Percentiles rank a stretch among this genome's conserved stretches.
Conservation (phyloP, 2,797 vertebrate species). For the Microctenopoma steveboyesi region DNA sequence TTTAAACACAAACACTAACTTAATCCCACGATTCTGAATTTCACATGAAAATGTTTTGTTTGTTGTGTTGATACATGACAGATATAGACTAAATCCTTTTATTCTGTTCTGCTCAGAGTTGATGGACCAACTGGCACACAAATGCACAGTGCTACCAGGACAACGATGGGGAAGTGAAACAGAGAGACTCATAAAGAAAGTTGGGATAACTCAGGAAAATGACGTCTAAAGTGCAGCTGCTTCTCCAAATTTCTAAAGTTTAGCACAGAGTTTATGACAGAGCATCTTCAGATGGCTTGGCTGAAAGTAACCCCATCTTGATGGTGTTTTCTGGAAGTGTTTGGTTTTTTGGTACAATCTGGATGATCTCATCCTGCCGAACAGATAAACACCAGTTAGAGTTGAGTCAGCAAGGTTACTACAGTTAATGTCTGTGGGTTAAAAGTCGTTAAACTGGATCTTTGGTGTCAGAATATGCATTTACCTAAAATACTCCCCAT, state of each 20-base stretch:
- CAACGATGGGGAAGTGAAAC: conserved; percentile 46
- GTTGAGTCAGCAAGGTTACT: conserved; percentile 55
- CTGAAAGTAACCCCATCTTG: conserved; percentile 45
- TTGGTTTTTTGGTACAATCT: conserved; percentile 25
- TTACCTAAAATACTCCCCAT: background rate
- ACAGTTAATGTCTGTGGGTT: conserved; percentile 29
- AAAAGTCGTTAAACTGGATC: conserved; percentile 29
- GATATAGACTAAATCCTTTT: background rate
- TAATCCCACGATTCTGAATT: background rate
- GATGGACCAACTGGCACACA: background rate
- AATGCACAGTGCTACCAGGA: background rate
- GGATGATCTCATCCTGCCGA: conserved; percentile 34
- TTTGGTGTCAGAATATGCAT: conserved; percentile 14
- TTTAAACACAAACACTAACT: conserved; percentile 21
- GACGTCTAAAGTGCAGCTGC: conserved; percentile 17
- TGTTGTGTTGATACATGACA: background rate
- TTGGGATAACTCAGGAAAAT: conserved; percentile 59
- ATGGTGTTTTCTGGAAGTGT: conserved; percentile 11
- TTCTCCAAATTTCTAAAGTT: conserved; percentile 20
- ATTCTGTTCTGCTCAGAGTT: background rate
- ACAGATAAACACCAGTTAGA: conserved; percentile 14
- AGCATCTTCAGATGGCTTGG: conserved; percentile 19
- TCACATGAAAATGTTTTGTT: background rate
- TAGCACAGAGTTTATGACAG: conserved; percentile 8
- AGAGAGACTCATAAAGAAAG: conserved; percentile 25